Base-by-base conservation (phyloP, 2,797 vertebrate genomes). In the Crenuchus spilurus region DNA sequence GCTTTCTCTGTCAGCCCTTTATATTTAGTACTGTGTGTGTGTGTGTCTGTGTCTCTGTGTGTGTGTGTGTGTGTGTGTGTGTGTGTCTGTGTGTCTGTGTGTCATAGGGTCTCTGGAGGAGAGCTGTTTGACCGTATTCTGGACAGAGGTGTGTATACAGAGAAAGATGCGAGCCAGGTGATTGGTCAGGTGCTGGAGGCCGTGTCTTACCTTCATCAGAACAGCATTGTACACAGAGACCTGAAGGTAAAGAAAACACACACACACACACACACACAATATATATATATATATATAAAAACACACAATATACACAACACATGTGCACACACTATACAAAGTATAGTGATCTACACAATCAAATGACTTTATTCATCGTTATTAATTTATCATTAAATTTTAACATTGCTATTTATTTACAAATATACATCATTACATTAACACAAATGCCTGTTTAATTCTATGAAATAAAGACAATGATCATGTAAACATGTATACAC, bases 61-160 rank as follows among this genome's bases (percentile, higher is more conserved):
- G 55, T 18, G 42, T 66, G 65, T 69, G 74, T 69, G 30, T 72
- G 20, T 79, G 31, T 65, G 6, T 66, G 13, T 72, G 57, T 37
- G 33, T 4, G 49, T 26, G 37, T 69, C 58, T 69, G 76, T 69
- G 37, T 72, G 22, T 81, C 41, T 72, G 10, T 72, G 10, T 70
- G 52, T 39, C 30, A 67, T 87, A 99, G 97, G 51, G 95, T 99
- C 48, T 97, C 94, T 0, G 97, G 97, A 0, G 96, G 97, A 13
- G 97, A 99, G 84, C 89, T 99, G 11, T 98, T 99, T 58, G 97
- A 99, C 83, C 93, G 95, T 6, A 97, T 99, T 72, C 67, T 98
- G 84, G 94, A 97, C 1, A 90, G 92, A 10, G 97, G 96, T 0
- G 94, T 96, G 60, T 99, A 96, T 85, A 97, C 96, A 0, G 97